Percentiles rank a stretch among this genome's conserved stretches.
Evolutionary conservation across 2,113 vertebrate species (phyloP).

Genomic region (Crocuta crocuta): DNA sequence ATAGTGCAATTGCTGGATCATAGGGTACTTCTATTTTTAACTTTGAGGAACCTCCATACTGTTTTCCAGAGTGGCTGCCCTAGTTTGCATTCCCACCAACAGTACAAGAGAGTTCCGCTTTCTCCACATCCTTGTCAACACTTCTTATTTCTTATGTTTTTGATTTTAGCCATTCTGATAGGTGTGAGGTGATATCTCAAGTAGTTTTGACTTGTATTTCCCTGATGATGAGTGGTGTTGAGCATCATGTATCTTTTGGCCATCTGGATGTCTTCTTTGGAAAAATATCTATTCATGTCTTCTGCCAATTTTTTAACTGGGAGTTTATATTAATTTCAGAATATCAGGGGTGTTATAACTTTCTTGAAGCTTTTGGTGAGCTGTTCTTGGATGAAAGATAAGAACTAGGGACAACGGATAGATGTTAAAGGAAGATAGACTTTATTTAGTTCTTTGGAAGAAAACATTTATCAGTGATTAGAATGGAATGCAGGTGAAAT

Average conservation of each 20-base stretch:
- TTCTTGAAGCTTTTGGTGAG: neutral
- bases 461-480: neutral
- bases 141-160: neutral
- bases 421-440: neutral
- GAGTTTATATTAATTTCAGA: neutral
- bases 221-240: neutral
- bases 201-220: neutral
- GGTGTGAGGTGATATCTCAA: neutral
- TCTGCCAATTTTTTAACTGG: neutral
- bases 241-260: neutral
- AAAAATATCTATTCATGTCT: neutral
- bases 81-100: neutral
- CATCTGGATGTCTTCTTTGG: neutral
- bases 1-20: neutral
- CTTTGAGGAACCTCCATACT: neutral
- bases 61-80: neutral
- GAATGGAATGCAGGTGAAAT: neutral
- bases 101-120: neutral
- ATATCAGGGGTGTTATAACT: neutral
- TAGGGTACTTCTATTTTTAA: neutral
- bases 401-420: neutral
- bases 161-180: neutral
- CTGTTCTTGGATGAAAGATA: neutral
- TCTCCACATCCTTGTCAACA: neutral
- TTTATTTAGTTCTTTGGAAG: neutral